A percentile compares a stretch with the other conserved stretches of the same genome.
Evolutionary conservation across 2,888 invertebrate genomes (phyloP).

Genomic region (Diachrysia chrysitis): DNA sequence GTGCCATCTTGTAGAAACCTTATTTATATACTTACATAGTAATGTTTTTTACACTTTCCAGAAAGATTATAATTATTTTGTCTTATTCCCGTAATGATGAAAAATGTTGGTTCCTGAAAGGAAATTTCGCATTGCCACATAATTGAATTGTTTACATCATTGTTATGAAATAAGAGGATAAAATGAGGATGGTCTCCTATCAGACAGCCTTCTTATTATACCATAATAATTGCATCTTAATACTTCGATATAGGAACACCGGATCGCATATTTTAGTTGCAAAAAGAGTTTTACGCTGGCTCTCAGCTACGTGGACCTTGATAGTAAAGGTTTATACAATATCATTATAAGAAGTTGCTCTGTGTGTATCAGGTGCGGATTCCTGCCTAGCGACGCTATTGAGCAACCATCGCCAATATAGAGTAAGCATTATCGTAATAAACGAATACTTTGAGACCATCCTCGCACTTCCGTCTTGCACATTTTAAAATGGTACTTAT

Average conservation of each 20-base stretch:
- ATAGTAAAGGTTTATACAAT: slow-evolving; percentile 34
- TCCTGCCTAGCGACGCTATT: slow-evolving; percentile 87
- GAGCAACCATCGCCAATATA: slow-evolving; percentile 87
- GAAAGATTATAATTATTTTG: neutral
- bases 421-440: slow-evolving; percentile 82
- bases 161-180: slow-evolving; percentile 21
- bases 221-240: slow-evolving; percentile 16
- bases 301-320: slow-evolving; percentile 25
- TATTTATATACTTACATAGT: neutral
- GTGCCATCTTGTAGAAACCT: slow-evolving; percentile 29
- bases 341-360: slow-evolving; percentile 67
- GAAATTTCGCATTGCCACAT: neutral
- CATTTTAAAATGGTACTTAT: slow-evolving; percentile 37
- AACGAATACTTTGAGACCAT: slow-evolving; percentile 60
- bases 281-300: slow-evolving; percentile 19
- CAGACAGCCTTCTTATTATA: slow-evolving; percentile 25
- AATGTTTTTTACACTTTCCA: no score
- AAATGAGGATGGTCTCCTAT: slow-evolving; percentile 58
- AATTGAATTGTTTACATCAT: neutral
- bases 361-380: slow-evolving; percentile 87
- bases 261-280: slow-evolving; percentile 24
- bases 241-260: slow-evolving; percentile 18
- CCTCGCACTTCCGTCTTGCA: slow-evolving; percentile 63
- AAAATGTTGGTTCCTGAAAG: neutral
- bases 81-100: neutral